Percentiles rank a stretch among this genome's conserved stretches.
These are phyloP conservation scores for Pyrocoelia pectoralis DNA, from an alignment of 2,888 invertebrate species.

Conservation along the genomic window DNA sequence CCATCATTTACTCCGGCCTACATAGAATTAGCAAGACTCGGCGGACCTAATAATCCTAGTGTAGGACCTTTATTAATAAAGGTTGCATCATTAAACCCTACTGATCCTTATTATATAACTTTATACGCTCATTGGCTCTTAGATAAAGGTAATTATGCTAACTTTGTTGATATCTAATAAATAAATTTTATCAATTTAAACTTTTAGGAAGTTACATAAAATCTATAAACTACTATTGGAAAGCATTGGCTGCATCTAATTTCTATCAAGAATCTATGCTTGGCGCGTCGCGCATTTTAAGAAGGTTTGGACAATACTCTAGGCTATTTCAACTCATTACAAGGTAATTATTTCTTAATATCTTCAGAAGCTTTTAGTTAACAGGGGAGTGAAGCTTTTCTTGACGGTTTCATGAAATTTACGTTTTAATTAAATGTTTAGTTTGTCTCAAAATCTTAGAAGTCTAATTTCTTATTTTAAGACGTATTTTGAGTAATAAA, in stretches of 20 bases:
- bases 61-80: conserved; percentile 67
- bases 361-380: too few species aligned
- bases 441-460: too few species aligned
- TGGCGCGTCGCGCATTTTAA: conserved; percentile 69
- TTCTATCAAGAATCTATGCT: conserved; percentile 66
- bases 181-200: conserved; percentile 17
- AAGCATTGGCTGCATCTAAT: conserved; percentile 63
- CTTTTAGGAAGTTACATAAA: conserved; percentile 63
- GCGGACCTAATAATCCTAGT: conserved; percentile 63
- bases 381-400: too few species aligned
- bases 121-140: conserved; percentile 77
- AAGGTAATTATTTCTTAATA: conserved; percentile 15
- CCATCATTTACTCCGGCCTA: conserved; percentile 75
- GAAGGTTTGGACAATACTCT: conserved; percentile 70
- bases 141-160: conserved; percentile 65
- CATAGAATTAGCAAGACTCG: conserved; percentile 69
- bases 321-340: conserved; percentile 65
- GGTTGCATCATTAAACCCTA: conserved; percentile 71
- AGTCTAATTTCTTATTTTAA: too few species aligned
- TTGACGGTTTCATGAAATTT: too few species aligned
- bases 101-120: conserved; percentile 73
- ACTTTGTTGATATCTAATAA: conserved; percentile 12
- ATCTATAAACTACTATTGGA: conserved; percentile 65
- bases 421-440: too few species aligned
- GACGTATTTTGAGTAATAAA: too few species aligned